phyloP scores from a whole-genome alignment of 2,888 invertebrate species.

The Euplagia quadripunctaria region DNA sequence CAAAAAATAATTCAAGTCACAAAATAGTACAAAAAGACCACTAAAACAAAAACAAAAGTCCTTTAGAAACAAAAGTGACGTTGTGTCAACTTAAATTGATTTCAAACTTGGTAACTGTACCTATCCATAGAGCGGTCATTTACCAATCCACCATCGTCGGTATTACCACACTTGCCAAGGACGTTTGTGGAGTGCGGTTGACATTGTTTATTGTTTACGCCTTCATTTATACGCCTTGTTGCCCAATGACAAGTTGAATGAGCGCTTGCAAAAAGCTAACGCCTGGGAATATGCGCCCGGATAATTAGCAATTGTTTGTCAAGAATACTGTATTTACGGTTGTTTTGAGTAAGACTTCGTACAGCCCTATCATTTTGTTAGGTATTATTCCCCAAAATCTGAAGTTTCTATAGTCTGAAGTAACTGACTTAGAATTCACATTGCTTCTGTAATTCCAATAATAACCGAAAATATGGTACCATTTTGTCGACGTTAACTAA shows the following conservation, averaged over 20 bases:
- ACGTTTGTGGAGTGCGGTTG: conserved; percentile 63
- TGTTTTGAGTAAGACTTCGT: conserved; percentile 37
- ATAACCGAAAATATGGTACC: neutral
- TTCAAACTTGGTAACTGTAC: conserved; percentile 15
- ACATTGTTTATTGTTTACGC: conserved; percentile 75
- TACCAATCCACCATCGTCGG: conserved; percentile 32
- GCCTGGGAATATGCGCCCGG: conserved; percentile 62
- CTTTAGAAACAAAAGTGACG: neutral
- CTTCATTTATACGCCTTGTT: conserved; percentile 65
- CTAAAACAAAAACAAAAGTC: neutral
- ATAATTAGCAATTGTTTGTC: conserved; percentile 67
- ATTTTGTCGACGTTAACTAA: neutral
- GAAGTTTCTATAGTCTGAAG: neutral
- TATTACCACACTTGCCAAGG: conserved; percentile 64
- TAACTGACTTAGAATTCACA: neutral
- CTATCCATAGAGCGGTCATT: conserved; percentile 30
- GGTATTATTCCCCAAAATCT: neutral
- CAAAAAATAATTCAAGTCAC: too few relatives aligned
- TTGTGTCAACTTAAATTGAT: conserved; percentile 9
- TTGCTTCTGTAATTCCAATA: neutral
- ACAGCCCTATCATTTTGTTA: conserved; percentile 6
- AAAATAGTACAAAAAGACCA: neutral
- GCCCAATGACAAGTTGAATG: conserved; percentile 63
- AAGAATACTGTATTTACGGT: conserved; percentile 41
- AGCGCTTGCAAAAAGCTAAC: conserved; percentile 58